These are phyloP conservation scores for Oncopeltus fasciatus DNA, from an alignment of 1,140 invertebrate genomes.

Conservation along the genomic window DNA sequence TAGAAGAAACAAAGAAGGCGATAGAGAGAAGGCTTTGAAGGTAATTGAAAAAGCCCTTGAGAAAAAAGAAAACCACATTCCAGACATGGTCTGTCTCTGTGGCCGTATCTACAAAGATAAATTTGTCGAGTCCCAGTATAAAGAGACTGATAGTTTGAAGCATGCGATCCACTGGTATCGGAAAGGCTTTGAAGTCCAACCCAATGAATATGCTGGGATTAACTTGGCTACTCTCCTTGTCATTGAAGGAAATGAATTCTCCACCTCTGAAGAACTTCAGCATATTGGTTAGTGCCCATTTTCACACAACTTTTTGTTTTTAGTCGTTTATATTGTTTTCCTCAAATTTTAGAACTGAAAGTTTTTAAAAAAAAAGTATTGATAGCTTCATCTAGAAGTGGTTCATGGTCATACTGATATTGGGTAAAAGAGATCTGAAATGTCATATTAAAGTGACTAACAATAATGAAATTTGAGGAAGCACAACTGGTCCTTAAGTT, in stretches of 20 bases:
- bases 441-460: too few relatives aligned
- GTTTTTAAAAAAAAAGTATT: too few relatives aligned
- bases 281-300: slow-evolving; percentile 61
- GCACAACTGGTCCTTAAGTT: too few relatives aligned
- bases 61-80: slow-evolving; percentile 84
- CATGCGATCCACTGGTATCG: slow-evolving; percentile 96
- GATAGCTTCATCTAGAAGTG: too few relatives aligned
- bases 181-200: slow-evolving; percentile 91
- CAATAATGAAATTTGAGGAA: too few relatives aligned
- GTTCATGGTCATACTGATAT: too few relatives aligned
- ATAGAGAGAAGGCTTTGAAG: slow-evolving; percentile 81
- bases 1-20: slow-evolving; percentile 82
- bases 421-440: too few relatives aligned
- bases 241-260: slow-evolving; percentile 93
- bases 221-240: slow-evolving; percentile 95
- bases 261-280: slow-evolving; percentile 77
- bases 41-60: slow-evolving; percentile 82
- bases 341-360: too few relatives aligned
- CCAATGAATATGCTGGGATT: slow-evolving; percentile 97
- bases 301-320: too few relatives aligned
- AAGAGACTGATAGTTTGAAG: slow-evolving; percentile 72
- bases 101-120: slow-evolving; percentile 98
- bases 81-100: slow-evolving; percentile 95
- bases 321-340: too few relatives aligned
- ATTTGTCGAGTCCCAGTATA: slow-evolving; percentile 89